Evolutionary conservation across 2,797 vertebrate genomes (phyloP).

Genomic region (Eurystomus glaucurus): DNA sequence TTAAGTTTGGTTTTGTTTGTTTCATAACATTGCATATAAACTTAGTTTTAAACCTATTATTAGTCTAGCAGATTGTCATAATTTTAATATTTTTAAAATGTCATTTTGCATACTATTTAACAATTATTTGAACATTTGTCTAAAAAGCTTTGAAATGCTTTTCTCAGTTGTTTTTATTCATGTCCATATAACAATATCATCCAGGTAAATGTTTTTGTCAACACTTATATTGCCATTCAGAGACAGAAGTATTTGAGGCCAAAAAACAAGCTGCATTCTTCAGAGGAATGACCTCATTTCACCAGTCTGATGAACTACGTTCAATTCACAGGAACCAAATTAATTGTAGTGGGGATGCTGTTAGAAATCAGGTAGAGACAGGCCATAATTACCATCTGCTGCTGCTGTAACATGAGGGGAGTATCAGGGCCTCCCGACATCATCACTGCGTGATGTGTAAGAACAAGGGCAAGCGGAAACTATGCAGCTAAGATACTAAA

Average conservation of each 20-base stretch:
- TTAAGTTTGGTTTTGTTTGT: background rate
- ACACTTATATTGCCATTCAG: background rate
- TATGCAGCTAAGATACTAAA: background rate
- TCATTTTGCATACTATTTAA: background rate
- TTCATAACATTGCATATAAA: background rate
- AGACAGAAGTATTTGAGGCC: background rate
- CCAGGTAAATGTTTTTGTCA: background rate
- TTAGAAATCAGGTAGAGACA: background rate
- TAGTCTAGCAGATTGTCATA: background rate
- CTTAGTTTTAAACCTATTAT: background rate
- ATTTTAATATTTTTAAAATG: background rate
- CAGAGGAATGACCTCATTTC: background rate
- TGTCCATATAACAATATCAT: background rate
- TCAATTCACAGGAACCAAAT: background rate
- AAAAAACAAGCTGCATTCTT: background rate
- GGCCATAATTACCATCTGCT: background rate
- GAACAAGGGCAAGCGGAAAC: background rate
- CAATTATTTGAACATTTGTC: background rate
- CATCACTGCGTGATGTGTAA: rapidly evolving
- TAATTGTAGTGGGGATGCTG: background rate
- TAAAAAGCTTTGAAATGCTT: background rate
- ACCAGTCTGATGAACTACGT: background rate
- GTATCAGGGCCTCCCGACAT: background rate
- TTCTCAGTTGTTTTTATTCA: background rate
- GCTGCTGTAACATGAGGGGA: background rate